Evolutionary conservation across 30 jellyfish, hydroid and myxozoan genomes (phyloP).

Genomic region (Turritopsis dohrnii): DNA sequence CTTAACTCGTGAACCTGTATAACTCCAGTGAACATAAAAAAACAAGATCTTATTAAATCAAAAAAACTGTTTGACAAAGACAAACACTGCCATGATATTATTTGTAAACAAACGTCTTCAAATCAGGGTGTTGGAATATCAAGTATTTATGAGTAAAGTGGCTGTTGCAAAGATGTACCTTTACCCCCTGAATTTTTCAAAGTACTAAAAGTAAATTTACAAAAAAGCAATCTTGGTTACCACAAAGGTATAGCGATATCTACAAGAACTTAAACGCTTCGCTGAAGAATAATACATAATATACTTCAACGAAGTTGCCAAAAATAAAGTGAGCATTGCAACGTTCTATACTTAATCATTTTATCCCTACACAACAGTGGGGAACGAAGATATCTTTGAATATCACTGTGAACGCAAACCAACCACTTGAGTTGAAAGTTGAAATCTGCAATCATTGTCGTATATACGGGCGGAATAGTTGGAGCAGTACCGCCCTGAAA

Average conservation of each 20-base stretch:
- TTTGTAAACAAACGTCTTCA: not conserved
- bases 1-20: not conserved
- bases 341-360: too few relatives aligned
- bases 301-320: too few relatives aligned
- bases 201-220: not conserved
- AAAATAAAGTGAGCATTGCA: too few relatives aligned
- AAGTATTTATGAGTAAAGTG: not conserved
- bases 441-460: too few relatives aligned
- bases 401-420: too few relatives aligned
- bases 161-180: not conserved
- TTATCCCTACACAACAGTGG: too few relatives aligned
- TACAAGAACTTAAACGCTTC: not conserved
- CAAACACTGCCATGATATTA: not conserved
- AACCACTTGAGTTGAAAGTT: too few relatives aligned
- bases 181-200: not conserved
- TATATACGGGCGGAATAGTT: too few relatives aligned
- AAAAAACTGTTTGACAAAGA: not conserved
- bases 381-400: too few relatives aligned
- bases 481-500: too few relatives aligned
- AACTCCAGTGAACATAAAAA: not conserved
- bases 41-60: not conserved
- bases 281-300: too few relatives aligned
- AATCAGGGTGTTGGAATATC: not conserved
- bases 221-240: not conserved
- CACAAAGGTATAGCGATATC: not conserved